Conservation (phyloP, 2,888 invertebrate genomes). For the Tenthredo livida region DNA sequence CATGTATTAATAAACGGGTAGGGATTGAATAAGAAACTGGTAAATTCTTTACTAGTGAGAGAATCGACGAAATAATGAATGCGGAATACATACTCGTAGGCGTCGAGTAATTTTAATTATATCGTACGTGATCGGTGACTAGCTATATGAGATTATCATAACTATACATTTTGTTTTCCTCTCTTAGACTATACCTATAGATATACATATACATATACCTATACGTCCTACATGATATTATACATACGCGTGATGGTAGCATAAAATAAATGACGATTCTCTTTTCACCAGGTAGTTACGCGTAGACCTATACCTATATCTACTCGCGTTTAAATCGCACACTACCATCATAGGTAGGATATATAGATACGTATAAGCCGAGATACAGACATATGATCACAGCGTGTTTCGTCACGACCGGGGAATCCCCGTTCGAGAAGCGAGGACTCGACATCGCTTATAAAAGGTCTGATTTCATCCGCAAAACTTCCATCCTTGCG, state of each 20-base stretch:
- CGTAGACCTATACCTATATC: neutral
- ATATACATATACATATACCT: neutral
- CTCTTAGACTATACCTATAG: neutral
- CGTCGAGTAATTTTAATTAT: constrained; percentile 18
- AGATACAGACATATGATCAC: neutral
- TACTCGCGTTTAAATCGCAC: neutral
- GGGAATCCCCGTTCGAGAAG: constrained; percentile 17
- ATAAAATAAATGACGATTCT: neutral
- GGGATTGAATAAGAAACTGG: neutral
- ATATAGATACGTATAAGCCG: neutral
- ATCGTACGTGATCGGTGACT: constrained; percentile 9
- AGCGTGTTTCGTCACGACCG: constrained; percentile 1
- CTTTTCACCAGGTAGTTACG: neutral
- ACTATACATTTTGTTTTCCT: neutral
- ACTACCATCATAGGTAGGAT: neutral
- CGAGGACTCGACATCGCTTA: constrained; percentile 24
- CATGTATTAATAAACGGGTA: neutral
- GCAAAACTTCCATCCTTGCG: neutral
- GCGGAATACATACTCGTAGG: neutral
- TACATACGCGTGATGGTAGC: neutral
- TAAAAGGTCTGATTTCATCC: constrained; percentile 51
- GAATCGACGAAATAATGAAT: constrained; percentile 16
- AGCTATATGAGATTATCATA: neutral
- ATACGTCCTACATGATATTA: neutral
- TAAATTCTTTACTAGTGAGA: constrained; percentile 10